Evolutionary conservation across 2,888 invertebrate genomes (phyloP).

Genomic region (Drosophila paracracens): DNA sequence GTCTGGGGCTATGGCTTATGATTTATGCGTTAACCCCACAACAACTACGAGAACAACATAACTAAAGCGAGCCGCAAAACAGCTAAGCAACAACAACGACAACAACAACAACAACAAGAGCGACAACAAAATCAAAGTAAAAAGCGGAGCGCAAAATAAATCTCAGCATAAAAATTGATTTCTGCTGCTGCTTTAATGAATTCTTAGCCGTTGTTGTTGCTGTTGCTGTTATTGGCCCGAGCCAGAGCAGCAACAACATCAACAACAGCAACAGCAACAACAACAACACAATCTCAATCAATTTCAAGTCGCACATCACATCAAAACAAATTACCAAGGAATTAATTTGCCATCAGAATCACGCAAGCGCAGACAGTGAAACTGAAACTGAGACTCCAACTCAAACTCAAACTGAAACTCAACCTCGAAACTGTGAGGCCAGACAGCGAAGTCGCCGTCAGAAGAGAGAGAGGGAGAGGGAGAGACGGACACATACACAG

Average conservation of each 20-base stretch:
- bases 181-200: constrained; percentile 77
- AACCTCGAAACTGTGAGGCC: constrained; percentile 11
- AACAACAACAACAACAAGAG: constrained; percentile 16
- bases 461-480: not conserved
- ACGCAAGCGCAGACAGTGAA: constrained; percentile 75
- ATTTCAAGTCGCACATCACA: constrained; percentile 80
- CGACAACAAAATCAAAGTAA: constrained; percentile 30
- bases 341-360: constrained; percentile 82
- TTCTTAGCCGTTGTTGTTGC: constrained; percentile 43
- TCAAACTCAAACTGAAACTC: constrained; percentile 21
- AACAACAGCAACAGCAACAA: constrained; percentile 44
- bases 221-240: constrained; percentile 42
- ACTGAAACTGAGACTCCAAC: constrained; percentile 46
- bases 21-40: constrained; percentile 57
- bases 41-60: constrained; percentile 23
- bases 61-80: constrained; percentile 12
- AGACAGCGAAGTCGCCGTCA: constrained; percentile 3
- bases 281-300: constrained; percentile 81
- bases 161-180: constrained; percentile 73
- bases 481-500: not conserved
- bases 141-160: constrained; percentile 56
- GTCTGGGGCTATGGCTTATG: constrained; percentile 39
- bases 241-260: constrained; percentile 39
- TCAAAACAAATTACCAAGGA: constrained; percentile 83
- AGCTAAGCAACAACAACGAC: constrained; percentile 13